These are phyloP conservation scores for Scaptomyza cyrtandrae DNA, from an alignment of 2,888 invertebrate genomes.

Conservation along the genomic window DNA sequence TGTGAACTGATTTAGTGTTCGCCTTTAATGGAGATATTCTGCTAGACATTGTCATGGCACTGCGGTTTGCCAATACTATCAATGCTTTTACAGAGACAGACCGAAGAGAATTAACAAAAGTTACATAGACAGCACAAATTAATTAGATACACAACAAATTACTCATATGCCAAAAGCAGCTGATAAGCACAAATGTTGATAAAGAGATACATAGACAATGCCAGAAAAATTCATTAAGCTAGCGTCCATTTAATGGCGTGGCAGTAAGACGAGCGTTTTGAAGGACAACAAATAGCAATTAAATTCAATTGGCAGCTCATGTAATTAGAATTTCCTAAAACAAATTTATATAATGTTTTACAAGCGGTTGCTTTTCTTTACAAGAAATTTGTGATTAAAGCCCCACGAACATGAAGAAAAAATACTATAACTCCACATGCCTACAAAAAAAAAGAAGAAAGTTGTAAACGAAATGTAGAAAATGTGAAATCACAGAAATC, in stretches of 20 bases:
- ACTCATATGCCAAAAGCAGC: slow-evolving; percentile 66
- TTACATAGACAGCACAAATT: slow-evolving; percentile 72
- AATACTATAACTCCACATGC: not conserved
- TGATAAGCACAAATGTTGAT: slow-evolving; percentile 27
- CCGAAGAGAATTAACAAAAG: slow-evolving; percentile 47
- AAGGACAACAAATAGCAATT: not conserved
- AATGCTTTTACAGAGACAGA: slow-evolving; percentile 25
- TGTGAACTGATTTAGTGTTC: slow-evolving; percentile 27
- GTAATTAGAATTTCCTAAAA: not conserved
- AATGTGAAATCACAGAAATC: slow-evolving; percentile 28
- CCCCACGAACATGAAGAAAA: not conserved
- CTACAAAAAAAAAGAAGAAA: slow-evolving; percentile 1
- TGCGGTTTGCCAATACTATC: slow-evolving; percentile 60
- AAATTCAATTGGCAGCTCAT: not conserved
- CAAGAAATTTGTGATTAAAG: not conserved
- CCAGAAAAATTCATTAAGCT: not conserved
- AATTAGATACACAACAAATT: slow-evolving; percentile 75
- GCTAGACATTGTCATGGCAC: slow-evolving; percentile 1
- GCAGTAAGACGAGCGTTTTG: not conserved
- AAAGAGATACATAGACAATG: slow-evolving; percentile 7
- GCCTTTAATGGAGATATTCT: slow-evolving; percentile 57
- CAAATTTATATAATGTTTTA: no score
- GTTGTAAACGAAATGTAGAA: not conserved
- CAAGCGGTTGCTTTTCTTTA: no score
- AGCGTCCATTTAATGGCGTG: not conserved